A percentile compares a stretch with the other conserved stretches of the same genome.
phyloP scores from a whole-genome alignment of 2,797 vertebrate genomes.

The Jordanella pulchra region DNA sequence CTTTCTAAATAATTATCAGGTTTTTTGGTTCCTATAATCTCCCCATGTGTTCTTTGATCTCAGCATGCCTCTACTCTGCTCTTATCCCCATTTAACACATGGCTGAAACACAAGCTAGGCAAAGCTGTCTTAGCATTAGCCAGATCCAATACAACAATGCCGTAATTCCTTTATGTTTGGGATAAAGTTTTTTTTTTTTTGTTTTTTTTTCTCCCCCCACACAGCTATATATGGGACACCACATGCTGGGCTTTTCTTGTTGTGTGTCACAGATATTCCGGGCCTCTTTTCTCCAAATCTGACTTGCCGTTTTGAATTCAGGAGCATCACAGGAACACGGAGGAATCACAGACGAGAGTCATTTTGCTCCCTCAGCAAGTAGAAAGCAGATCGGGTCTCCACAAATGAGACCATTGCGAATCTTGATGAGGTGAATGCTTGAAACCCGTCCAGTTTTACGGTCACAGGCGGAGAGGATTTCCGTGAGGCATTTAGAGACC shows the following conservation, averaged over 20 bases:
- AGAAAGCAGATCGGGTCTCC: conserved; percentile 73
- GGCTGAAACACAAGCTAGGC: conserved; percentile 50
- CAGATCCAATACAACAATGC: conserved; percentile 69
- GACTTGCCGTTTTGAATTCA: conserved; percentile 50
- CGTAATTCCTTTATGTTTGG: conserved; percentile 58
- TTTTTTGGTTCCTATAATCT: conserved; percentile 47
- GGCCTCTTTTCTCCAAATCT: conserved; percentile 42
- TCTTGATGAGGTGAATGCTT: conserved; percentile 58
- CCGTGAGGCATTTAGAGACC: conserved; percentile 50
- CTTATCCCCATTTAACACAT: conserved; percentile 68
- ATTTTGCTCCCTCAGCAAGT: conserved; percentile 74
- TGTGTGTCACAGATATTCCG: conserved; percentile 34
- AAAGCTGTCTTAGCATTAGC: conserved; percentile 66
- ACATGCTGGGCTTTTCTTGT: conserved; percentile 63
- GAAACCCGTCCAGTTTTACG: conserved; percentile 44
- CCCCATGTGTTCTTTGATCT: conserved; percentile 75
- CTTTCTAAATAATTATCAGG: conserved; percentile 53
- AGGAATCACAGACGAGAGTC: conserved; percentile 75
- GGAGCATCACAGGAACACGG: conserved; percentile 58
- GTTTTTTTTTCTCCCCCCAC: neutral
- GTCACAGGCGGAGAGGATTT: conserved; percentile 55
- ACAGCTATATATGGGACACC: conserved; percentile 62
- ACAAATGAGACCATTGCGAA: conserved; percentile 65
- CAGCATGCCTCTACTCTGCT: conserved; percentile 63
- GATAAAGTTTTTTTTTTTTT: conserved; percentile 56